Evolutionary conservation across 53 echinoderm and acorn worm genomes (phyloP), one percentile per base, ranked within the genome.

Genomic region (Antedon mediterranea): DNA sequence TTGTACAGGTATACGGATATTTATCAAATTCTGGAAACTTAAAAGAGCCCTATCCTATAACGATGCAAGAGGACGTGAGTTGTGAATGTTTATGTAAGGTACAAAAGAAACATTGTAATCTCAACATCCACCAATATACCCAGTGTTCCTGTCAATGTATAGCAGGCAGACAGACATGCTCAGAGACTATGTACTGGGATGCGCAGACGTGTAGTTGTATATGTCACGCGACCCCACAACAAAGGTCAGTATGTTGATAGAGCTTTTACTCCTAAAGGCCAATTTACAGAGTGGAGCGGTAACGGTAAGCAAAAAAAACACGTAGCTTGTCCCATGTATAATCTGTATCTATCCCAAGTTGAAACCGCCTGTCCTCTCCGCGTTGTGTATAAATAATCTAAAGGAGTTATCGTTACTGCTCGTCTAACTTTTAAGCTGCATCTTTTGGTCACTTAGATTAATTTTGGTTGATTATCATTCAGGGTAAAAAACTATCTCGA

Each of bases 1-100:
- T 8, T n/a, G n/a, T 18, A 11, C 2, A 57, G 57, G 57, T 57
- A 23, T 57, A 18, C 2, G 23, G 23, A 57, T 57, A 57, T 57
- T 57, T 57, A 57, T 26, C 57, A 23, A 57, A 57, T 57, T 57
- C 23, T 23, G 57, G 57, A 15, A 13, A 57, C 23, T 6, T 57
- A 18, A 23, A 57, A 23, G 57, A 57, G 23, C n/a, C n/a, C n/a
- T 57, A 57, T 57, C 23, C 57, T 23, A 57, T 57, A 57, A 57
- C 57, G 23, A 57, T 57, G 27, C 84, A 90, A 76, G 28, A 82
- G 30, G 81, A 87, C 43, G 80, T 71, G 28, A 90, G 90, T 75
- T 93, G 94, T 76, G 89, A 93, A 43, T 93, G 94, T 70, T 76
- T 82, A 30, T 93, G 94, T 44, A 80, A 42, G 31, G 82, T 73